Evolutionary conservation across 2,888 invertebrate genomes (phyloP), one percentile per base, ranked within the genome.

Genomic region (Alsophila aescularia): DNA sequence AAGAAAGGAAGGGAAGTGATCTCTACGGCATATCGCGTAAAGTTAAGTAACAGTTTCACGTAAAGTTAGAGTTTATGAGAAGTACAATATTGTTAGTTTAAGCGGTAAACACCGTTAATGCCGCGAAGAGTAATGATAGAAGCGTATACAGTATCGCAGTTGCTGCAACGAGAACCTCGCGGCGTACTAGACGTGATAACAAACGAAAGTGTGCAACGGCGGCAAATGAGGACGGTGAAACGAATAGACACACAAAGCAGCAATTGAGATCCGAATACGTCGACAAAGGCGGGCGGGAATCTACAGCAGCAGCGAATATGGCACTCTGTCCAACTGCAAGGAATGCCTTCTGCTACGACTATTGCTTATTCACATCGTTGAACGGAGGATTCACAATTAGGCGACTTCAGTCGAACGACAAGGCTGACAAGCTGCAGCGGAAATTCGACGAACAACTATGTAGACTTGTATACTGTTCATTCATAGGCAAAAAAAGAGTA

Each of bases 61-160:
- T n/a, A n/a, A n/a, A n/a, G n/a, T n/a, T n/a, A n/a, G 70, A 72
- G 70, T 66, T 39, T 77, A 87, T 88, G 90, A 90, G 90, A 90
- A 90, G 90, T 90, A 90, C 89, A 90, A 90, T 90, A 90, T 88
- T 75, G 87, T 89, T 84, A 84, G 78, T 84, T 83, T 74, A 58
- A 58, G 54, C 58, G 40, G 52, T 55, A 47, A 50, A 41, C 49
- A 49, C 37, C 32, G 24, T 7, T 24, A 24, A 24, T 5, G 1
- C 24, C 24, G 24, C 44, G 34, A 52, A 24, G 44, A 47, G 31
- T 34, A 45, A 14, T 27, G 52, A 53, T 42, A 39, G 21, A 44
- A 53, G 43, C 43, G 53, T 49, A 43, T 34, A 43, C 47, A 48
- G 45, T 56, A 50, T 60, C 43, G 48, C 51, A 51, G 45, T 58